Conservation (phyloP, 2,113 vertebrate species). For the Brienomyrus longianalis region DNA sequence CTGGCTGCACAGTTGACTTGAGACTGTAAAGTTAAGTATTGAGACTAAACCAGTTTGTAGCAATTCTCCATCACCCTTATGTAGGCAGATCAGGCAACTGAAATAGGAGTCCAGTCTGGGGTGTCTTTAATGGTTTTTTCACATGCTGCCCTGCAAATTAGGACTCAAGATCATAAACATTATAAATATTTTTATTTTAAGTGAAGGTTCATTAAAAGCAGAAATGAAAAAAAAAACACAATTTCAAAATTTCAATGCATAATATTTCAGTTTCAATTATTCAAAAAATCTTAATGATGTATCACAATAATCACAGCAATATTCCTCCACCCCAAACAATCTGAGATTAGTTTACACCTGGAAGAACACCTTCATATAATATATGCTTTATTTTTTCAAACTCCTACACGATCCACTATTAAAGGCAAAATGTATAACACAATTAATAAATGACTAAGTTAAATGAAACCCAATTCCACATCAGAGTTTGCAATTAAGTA, state of each 20-base stretch:
- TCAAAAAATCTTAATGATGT: not conserved
- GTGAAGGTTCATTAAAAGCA: not conserved
- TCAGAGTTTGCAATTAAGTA: not conserved
- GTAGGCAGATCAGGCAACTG: not conserved
- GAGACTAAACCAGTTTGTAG: not conserved
- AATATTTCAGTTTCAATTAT: not conserved
- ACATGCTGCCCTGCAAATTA: not conserved
- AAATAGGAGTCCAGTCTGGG: not conserved
- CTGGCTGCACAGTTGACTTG: not conserved
- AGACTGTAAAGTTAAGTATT: not conserved
- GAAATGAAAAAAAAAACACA: too few relatives aligned
- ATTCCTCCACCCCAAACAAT: not conserved
- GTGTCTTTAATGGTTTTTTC: not conserved
- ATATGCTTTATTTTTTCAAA: not conserved
- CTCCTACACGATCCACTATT: not conserved
- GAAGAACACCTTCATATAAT: not conserved
- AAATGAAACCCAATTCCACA: not conserved
- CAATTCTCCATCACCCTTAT: not conserved
- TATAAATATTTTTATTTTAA: not conserved
- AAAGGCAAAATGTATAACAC: not conserved
- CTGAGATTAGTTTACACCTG: not conserved
- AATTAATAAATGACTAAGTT: not conserved
- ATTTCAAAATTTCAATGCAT: not conserved
- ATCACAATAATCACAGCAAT: not conserved
- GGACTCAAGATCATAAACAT: not conserved